Conservation (phyloP, 2,113 vertebrate species). For the Cygnus atratus region DNA sequence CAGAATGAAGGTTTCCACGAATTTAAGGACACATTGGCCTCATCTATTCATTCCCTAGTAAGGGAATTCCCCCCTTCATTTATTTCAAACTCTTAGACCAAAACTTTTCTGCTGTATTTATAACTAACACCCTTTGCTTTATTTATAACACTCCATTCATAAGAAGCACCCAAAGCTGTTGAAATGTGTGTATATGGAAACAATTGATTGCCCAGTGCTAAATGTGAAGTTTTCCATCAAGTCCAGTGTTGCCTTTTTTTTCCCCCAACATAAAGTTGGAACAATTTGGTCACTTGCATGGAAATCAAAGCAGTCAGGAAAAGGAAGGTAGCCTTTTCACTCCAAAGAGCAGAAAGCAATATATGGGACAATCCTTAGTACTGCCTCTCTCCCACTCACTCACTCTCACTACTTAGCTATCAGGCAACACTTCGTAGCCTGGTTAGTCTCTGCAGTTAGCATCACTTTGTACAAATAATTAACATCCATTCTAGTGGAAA, state of each 20-base stretch:
- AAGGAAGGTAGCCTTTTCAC: background rate
- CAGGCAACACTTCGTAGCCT: background rate
- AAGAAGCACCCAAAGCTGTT: background rate
- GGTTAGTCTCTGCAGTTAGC: background rate
- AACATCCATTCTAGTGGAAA: background rate
- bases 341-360: background rate
- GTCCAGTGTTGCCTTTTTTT: background rate
- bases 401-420: background rate
- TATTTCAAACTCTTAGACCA: background rate
- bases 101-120: background rate
- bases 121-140: background rate
- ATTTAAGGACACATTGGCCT: background rate
- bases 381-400: background rate
- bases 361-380: background rate
- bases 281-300: background rate
- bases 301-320: background rate
- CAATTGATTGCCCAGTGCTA: background rate
- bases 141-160: background rate
- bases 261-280: background rate
- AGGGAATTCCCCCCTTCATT: no score
- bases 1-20: background rate
- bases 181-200: background rate
- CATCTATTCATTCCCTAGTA: slow-evolving; percentile 14
- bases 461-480: background rate
- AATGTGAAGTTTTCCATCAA: background rate